Percentiles rank a stretch among this genome's conserved stretches.
Conservation (phyloP, 1,140 invertebrate genomes). For the Campodea augens region DNA sequence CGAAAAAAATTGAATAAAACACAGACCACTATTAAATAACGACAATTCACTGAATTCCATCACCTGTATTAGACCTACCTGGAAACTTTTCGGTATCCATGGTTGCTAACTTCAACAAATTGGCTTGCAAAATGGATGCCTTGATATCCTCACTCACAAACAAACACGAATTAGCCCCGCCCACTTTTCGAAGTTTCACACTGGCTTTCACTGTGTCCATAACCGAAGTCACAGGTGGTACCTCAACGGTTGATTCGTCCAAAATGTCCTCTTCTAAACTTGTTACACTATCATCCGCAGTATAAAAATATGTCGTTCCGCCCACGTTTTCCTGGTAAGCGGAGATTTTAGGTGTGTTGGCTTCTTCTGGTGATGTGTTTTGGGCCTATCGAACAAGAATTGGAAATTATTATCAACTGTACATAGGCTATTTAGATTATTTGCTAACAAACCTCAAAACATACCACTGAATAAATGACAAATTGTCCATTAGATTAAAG, state of each 20-base stretch:
- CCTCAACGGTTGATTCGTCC: too few species aligned
- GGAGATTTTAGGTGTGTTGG: too few species aligned
- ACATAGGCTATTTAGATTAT: too few species aligned
- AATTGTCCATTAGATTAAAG: too few species aligned
- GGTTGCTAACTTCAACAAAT: conserved; percentile 25
- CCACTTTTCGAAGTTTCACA: conserved; percentile 19
- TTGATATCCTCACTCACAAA: conserved; percentile 18
- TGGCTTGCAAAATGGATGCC: conserved; percentile 23
- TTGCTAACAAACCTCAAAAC: too few species aligned
- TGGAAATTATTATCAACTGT: too few species aligned
- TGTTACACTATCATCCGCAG: conserved; percentile 27
- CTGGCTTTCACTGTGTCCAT: conserved; percentile 19
- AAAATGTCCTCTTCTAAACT: conserved; percentile 21
- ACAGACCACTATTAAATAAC: too few species aligned
- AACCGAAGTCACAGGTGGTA: conserved; percentile 20
- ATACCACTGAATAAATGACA: too few species aligned
- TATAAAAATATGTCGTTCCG: conserved; percentile 84
- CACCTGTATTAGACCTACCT: too few species aligned
- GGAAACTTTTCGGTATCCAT: background rate
- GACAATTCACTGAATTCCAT: too few species aligned
- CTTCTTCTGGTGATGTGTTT: too few species aligned
- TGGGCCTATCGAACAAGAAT: too few species aligned
- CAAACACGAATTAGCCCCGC: conserved; percentile 12
- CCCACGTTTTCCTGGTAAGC: conserved; percentile 85
- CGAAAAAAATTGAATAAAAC: background rate